Percentiles rank a stretch among this genome's conserved stretches.
Evolutionary conservation across 2,113 vertebrate genomes (phyloP).

Genomic region (Leucopsar rothschildi): DNA sequence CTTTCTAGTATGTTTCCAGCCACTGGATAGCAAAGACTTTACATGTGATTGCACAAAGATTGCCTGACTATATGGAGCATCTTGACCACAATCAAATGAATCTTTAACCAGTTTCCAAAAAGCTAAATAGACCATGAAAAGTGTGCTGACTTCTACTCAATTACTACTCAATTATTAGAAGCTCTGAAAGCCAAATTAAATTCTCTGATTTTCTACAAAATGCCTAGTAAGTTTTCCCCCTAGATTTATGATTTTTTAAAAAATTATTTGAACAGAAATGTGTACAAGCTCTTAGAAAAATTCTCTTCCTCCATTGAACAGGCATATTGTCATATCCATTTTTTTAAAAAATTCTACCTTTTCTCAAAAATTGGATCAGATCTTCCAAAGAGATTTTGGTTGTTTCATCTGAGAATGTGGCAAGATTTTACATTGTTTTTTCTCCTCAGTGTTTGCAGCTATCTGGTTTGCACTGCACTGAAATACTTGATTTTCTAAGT

Average conservation of each 20-base stretch:
- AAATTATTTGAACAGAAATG: neutral
- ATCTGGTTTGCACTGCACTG: neutral
- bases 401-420: neutral
- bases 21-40: neutral
- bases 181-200: neutral
- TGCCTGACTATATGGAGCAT: neutral
- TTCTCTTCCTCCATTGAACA: neutral
- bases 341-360: neutral
- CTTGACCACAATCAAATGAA: neutral
- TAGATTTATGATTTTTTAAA: neutral
- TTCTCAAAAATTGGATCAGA: neutral
- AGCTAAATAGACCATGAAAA: neutral
- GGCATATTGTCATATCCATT: neutral
- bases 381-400: neutral
- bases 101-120: neutral
- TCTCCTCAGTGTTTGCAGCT: neutral
- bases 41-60: neutral
- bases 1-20: neutral
- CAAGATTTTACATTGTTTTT: neutral
- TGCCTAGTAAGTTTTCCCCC: neutral
- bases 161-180: neutral
- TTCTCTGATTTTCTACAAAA: neutral
- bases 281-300: neutral
- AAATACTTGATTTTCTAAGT: neutral
- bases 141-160: neutral